phyloP scores from a whole-genome alignment of 2,888 invertebrate species.

The Trichopoda pennipes region DNA sequence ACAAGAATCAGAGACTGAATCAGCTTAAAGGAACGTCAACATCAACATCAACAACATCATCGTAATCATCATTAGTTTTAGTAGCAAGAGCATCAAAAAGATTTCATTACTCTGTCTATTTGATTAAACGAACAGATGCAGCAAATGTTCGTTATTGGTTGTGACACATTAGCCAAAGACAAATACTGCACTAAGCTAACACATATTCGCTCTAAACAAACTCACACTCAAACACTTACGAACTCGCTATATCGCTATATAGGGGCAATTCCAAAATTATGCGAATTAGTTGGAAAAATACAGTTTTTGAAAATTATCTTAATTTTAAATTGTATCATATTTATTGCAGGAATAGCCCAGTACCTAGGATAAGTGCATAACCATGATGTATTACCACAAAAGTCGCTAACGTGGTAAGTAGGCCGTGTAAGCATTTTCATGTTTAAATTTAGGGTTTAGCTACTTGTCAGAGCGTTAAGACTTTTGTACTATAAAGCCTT shows the following conservation, averaged over 20 bases:
- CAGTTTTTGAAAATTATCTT: too few relatives aligned
- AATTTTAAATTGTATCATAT: too few relatives aligned
- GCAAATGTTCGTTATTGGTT: conserved; percentile 62
- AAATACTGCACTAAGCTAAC: conserved; percentile 39
- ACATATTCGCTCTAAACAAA: background rate
- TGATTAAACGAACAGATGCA: conserved; percentile 68
- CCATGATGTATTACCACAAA: too few relatives aligned
- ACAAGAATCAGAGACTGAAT: conserved; percentile 44
- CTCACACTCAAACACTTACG: background rate
- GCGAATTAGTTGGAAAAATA: too few relatives aligned
- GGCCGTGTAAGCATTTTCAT: too few relatives aligned
- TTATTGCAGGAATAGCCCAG: too few relatives aligned
- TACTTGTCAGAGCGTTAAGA: too few relatives aligned
- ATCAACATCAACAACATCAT: conserved; percentile 11
- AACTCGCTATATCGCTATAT: background rate
- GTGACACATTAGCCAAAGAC: conserved; percentile 66
- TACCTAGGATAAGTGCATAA: too few relatives aligned
- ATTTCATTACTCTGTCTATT: conserved; percentile 61
- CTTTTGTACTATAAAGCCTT: too few relatives aligned
- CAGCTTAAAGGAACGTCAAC: conserved; percentile 54
- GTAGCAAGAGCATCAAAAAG: conserved; percentile 61
- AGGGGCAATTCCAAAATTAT: background rate
- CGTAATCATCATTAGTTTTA: background rate
- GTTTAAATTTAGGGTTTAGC: too few relatives aligned
- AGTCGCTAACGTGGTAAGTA: too few relatives aligned